These are phyloP conservation scores for Peromyscus maniculatus DNA, from an alignment of 2,113 vertebrate genomes.

Conservation along the genomic window DNA sequence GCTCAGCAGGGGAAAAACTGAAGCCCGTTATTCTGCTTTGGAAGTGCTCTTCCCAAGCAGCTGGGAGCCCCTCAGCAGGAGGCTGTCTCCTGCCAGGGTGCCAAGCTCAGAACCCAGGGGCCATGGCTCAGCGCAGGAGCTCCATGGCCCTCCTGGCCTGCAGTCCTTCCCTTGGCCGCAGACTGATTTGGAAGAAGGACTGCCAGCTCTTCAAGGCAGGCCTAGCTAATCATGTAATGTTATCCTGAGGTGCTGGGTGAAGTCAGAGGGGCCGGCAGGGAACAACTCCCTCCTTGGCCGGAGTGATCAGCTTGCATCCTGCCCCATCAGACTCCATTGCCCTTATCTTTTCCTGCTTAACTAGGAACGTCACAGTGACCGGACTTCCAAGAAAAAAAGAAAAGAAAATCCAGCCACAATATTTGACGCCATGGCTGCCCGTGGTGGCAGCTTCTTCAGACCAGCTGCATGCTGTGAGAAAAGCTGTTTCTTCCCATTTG, in stretches of 20 bases:
- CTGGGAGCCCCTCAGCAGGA: background rate
- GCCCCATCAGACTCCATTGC: slow-evolving; percentile 28
- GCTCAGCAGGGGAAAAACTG: background rate
- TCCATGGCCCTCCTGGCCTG: slow-evolving; percentile 28
- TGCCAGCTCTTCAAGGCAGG: slow-evolving; percentile 66
- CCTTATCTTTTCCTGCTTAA: slow-evolving; percentile 71
- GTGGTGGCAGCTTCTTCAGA: slow-evolving; percentile 17
- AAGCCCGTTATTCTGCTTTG: background rate
- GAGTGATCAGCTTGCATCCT: slow-evolving; percentile 50
- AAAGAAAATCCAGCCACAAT: background rate
- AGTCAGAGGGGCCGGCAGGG: slow-evolving; percentile 46
- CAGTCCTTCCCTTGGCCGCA: slow-evolving; percentile 48
- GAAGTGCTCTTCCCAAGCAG: background rate
- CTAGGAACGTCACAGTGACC: slow-evolving; percentile 51
- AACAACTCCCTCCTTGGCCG: slow-evolving; percentile 60
- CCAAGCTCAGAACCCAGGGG: slow-evolving; percentile 9
- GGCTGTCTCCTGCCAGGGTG: background rate
- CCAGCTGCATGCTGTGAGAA: background rate
- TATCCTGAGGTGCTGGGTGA: slow-evolving; percentile 3
- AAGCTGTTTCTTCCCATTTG: slow-evolving; percentile 49
- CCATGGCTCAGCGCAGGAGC: background rate
- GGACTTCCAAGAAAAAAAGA: slow-evolving; percentile 47
- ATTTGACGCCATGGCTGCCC: slow-evolving; percentile 16
- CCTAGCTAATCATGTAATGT: slow-evolving; percentile 46
- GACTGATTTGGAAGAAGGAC: slow-evolving; percentile 67